Base-by-base conservation (phyloP, 2,797 vertebrate genomes). In the Avahi laniger region DNA sequence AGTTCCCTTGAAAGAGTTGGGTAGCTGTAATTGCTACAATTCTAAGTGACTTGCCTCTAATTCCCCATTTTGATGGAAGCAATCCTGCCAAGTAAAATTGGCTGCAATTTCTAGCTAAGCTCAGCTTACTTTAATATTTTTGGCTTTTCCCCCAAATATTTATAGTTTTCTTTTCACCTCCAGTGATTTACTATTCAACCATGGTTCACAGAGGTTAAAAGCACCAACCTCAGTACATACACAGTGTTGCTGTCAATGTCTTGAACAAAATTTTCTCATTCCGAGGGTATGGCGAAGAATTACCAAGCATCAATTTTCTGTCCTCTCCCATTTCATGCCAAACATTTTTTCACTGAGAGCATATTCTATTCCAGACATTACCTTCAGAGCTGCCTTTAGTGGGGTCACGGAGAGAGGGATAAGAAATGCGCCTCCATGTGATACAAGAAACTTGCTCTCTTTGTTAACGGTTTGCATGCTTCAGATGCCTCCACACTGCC, bases 81-180 rank as follows among this genome's bases (percentile, higher is more conserved):
- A 93, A 76, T 67, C 20, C 30, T 96, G 82, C 86, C 96, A 93
- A 96, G 78, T 41, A 61, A 95, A 96, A 54, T 89, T 96, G 91
- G 80, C 82, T 95, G 83, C 28, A 43, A 52, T 94, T 90, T 92
- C 85, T 88, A 83, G 80, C 95, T 88, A 92, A 87, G 59, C 35
- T 92, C 83, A 96, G 69, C 82, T 87, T 91, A n/a, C 81, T 96
- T 97, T 97, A 89, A 95, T 95, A 95, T 80, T 95, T 94, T 96
- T 97, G 95, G 93, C 89, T 95, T 93, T 89, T 2, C 33, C 73
- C 82, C 69, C 26, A 96, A 94, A 89, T 97, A 96, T 95, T 95
- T 96, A 92, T 65, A 94, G 73, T 79, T 96, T 90, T 91, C 86
- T 95, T 89, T 96, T 93, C 89, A 91, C 79, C 82, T 84, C 86